phyloP scores from a whole-genome alignment of 2,888 invertebrate species.

The Proisotoma minuta region DNA sequence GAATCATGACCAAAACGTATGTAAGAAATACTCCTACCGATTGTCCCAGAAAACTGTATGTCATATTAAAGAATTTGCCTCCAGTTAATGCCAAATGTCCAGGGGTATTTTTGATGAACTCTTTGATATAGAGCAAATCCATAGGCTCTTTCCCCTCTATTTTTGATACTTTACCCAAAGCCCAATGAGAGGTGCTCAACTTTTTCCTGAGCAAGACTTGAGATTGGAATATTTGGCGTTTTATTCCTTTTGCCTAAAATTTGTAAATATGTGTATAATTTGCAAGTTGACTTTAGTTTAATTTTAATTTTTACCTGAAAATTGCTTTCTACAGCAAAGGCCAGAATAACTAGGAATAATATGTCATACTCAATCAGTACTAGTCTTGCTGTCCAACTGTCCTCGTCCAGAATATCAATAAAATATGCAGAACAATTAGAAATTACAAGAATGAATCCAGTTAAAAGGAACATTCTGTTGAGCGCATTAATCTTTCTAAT shows the following conservation, averaged over 20 bases:
- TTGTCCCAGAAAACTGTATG: neutral
- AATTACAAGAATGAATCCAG: neutral
- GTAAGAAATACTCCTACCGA: too few relatives aligned
- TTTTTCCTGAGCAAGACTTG: too few relatives aligned
- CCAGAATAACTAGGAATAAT: neutral
- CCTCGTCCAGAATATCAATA: neutral
- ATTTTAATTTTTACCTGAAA: neutral
- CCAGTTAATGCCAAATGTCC: neutral
- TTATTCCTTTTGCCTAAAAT: too few relatives aligned
- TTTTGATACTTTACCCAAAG: neutral
- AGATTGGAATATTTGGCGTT: too few relatives aligned
- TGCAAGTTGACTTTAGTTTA: neutral
- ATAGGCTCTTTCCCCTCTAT: neutral
- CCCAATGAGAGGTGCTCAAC: too few relatives aligned
- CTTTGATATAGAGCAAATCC: neutral
- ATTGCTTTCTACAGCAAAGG: neutral
- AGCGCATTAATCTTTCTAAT: neutral
- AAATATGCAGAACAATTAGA: neutral
- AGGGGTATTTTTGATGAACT: neutral
- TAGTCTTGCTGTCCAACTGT: neutral
- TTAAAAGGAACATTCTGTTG: neutral
- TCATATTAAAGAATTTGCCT: neutral
- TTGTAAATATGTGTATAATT: too few relatives aligned
- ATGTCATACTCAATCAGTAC: neutral
- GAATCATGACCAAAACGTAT: neutral